A percentile compares a stretch with the other conserved stretches of the same genome.
Conservation (phyloP, 2,113 vertebrate genomes). For the Xiphophorus maculatus region DNA sequence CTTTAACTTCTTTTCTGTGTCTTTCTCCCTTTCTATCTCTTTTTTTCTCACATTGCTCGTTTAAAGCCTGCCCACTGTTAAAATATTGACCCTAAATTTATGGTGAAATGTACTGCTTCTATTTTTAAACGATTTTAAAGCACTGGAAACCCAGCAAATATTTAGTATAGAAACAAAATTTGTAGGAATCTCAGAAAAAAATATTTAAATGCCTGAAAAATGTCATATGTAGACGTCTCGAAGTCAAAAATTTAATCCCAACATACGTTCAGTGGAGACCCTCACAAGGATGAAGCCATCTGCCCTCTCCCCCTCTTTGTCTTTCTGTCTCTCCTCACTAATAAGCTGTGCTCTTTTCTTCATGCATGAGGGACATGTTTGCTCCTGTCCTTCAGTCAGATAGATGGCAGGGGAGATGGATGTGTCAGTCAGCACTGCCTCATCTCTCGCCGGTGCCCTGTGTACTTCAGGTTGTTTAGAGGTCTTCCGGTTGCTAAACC, state of each 20-base stretch:
- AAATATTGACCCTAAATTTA: too few species aligned
- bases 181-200: too few species aligned
- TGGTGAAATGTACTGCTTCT: too few species aligned
- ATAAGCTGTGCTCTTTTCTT: constrained; percentile 65
- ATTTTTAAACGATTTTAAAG: too few species aligned
- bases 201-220: too few species aligned
- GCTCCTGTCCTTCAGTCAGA: constrained; percentile 51
- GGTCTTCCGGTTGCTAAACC: constrained; percentile 43
- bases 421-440: constrained; percentile 71
- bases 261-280: constrained; percentile 4
- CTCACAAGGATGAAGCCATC: constrained; percentile 58
- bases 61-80: too few species aligned
- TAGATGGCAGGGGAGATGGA: constrained; percentile 68
- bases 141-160: too few species aligned
- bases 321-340: constrained; percentile 52
- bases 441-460: constrained; percentile 61
- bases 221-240: too few species aligned
- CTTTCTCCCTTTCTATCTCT: too few species aligned
- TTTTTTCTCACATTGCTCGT: too few species aligned
- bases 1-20: too few species aligned
- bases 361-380: constrained; percentile 61
- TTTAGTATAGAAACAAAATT: too few species aligned
- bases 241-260: neutral
- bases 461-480: constrained; percentile 62
- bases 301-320: constrained; percentile 5